phyloP scores from a whole-genome alignment of 2,113 vertebrate species.

The Gallinago undulata region DNA sequence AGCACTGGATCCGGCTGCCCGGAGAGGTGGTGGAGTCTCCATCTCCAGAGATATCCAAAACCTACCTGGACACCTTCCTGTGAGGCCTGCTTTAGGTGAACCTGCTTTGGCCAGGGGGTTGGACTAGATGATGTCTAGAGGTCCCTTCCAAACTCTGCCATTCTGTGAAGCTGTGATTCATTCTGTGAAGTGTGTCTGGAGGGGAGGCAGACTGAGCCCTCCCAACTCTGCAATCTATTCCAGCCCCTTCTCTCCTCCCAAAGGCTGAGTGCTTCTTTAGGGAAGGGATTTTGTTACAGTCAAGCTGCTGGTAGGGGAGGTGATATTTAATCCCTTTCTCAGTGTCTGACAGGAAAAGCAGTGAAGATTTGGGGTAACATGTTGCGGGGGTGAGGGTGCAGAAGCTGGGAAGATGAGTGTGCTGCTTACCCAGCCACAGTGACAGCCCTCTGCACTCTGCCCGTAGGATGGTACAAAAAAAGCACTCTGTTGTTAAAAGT shows the following conservation, averaged over 20 bases:
- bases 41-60: background rate
- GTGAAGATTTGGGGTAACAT: background rate
- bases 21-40: background rate
- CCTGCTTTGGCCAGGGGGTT: background rate
- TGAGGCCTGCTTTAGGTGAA: background rate
- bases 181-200: background rate
- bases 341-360: background rate
- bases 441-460: background rate
- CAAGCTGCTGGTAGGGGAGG: background rate
- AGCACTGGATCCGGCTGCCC: background rate
- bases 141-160: background rate
- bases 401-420: background rate
- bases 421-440: background rate
- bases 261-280: rapidly evolving
- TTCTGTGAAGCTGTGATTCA: background rate
- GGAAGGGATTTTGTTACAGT: background rate
- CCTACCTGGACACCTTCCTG: background rate
- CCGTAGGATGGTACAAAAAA: background rate
- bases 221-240: background rate
- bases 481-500: background rate
- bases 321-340: background rate
- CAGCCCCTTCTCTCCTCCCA: background rate
- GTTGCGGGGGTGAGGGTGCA: background rate
- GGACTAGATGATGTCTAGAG: background rate
- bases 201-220: background rate